These are phyloP conservation scores for Ooceraea biroi DNA, from an alignment of 1,140 invertebrate species.

Conservation along the genomic window DNA sequence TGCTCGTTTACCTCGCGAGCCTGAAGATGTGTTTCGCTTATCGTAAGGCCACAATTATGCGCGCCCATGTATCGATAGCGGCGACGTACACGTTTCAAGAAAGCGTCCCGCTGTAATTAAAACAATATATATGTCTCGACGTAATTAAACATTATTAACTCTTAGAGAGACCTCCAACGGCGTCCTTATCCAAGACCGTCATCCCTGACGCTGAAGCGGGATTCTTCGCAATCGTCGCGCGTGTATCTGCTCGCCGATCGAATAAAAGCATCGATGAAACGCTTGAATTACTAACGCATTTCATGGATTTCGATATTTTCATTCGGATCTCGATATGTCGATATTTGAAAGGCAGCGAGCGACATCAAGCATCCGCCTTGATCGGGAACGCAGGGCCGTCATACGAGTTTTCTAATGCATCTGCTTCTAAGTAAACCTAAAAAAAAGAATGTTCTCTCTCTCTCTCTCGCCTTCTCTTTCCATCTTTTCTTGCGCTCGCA, in stretches of 20 bases:
- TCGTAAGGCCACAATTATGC: slow-evolving; percentile 1
- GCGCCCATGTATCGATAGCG: slow-evolving; percentile 25
- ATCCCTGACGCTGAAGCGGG: not conserved
- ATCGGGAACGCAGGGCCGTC: slow-evolving; percentile 67
- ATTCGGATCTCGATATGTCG: slow-evolving; percentile 3
- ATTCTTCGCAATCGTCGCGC: slow-evolving; percentile 21
- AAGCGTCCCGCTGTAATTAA: not conserved
- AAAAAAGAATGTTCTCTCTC: slow-evolving; percentile 59
- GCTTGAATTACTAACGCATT: slow-evolving; percentile 29
- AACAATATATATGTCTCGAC: not conserved
- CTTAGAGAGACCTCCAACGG: not conserved
- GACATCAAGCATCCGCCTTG: slow-evolving; percentile 10
- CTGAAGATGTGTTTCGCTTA: not conserved
- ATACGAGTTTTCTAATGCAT: slow-evolving; percentile 77
- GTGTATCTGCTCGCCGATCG: not conserved
- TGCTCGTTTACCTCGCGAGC: not conserved
- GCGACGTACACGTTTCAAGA: not conserved
- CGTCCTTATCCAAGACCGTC: slow-evolving; percentile 4
- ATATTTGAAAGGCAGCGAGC: slow-evolving; percentile 1
- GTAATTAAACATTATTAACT: slow-evolving; percentile 9
- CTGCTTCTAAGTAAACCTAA: slow-evolving; percentile 78
- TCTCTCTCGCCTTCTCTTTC: slow-evolving; percentile 58
- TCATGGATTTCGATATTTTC: not conserved
- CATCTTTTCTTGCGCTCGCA: slow-evolving; percentile 54
- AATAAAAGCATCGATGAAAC: slow-evolving; percentile 35